phyloP scores from a whole-genome alignment of 2,797 vertebrate genomes.

The Myotis vivesi region DNA sequence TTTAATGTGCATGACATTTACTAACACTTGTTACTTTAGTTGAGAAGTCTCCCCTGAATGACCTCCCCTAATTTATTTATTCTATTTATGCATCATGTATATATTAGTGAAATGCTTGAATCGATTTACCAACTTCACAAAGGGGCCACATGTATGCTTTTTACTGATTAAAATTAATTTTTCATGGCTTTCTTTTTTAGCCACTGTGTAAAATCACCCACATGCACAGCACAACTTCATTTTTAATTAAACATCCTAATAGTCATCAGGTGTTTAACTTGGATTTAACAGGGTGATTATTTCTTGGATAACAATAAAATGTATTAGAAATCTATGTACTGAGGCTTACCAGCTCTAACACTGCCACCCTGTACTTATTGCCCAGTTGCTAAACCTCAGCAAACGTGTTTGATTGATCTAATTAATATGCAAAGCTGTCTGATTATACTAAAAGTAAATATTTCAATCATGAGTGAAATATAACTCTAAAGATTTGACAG shows the following conservation, averaged over 20 bases:
- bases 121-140: not conserved
- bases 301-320: slow-evolving; percentile 56
- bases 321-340: slow-evolving; percentile 21
- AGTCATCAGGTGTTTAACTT: slow-evolving; percentile 59
- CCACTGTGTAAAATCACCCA: slow-evolving; percentile 41
- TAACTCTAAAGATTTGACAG: slow-evolving; percentile 13
- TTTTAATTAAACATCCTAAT: slow-evolving; percentile 66
- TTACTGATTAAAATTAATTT: slow-evolving; percentile 52
- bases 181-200: slow-evolving; percentile 42
- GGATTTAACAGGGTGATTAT: slow-evolving; percentile 28
- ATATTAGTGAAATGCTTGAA: not conserved
- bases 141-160: not conserved
- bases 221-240: slow-evolving; percentile 18
- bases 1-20: not conserved
- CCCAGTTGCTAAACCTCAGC: slow-evolving; percentile 23
- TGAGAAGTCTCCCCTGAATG: not conserved
- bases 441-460: slow-evolving; percentile 53
- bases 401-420: slow-evolving; percentile 42
- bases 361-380: slow-evolving; percentile 34
- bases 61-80: not conserved
- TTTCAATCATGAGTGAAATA: slow-evolving; percentile 27
- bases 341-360: slow-evolving; percentile 3
- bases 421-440: slow-evolving; percentile 64
- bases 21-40: not conserved
- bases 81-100: not conserved